Evolutionary conservation across 2,888 invertebrate genomes (phyloP), one percentile per base, ranked within the genome.

Genomic region (Acrobasis repandana): DNA sequence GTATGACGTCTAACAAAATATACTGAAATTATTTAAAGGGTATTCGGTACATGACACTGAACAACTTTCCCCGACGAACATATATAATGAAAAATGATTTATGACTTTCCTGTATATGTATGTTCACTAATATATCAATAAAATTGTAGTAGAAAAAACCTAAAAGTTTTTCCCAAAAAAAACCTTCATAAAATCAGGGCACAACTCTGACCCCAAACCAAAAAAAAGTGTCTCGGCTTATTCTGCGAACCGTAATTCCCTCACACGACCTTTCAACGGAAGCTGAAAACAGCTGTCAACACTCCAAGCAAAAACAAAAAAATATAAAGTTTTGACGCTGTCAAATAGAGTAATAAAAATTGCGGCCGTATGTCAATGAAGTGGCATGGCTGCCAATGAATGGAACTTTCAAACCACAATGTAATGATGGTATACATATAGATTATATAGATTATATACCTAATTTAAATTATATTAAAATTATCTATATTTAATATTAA

Each of bases 341-440:
- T 60, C 60, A 63, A 58, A 63, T 60, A 49, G 49, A 36, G 49
- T 49, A 36, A 58, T 58, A 58, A 58, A 58, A 58, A 58, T 58
- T 49, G 59, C 59, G 50, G 60, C 46, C 51, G 52, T 60, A 60
- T 46, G 34, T 60, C 60, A 60, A 6, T 48, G 36, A 54, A 18
- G 61, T 70, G 80, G 72, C 76, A 76, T 74, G 70, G 70, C 14
- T 43, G 43, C n/a, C 43, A 43, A 43, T 77, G 80, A 82, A 83
- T 84, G 79, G 80, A 81, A 85, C 82, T 79, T 10, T 43, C 14
- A 14, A 14, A 10, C 11, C n/a, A 43, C 43, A 43, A 43, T n/a
- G 0, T 38, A 10, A n/a, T 14, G n/a, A 43, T n/a, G 43, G n/a
- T n/a, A 6, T 28, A 20, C 6, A 28, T 0, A 28, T n/a, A n/a